A percentile compares a stretch with the other conserved stretches of the same genome.
Evolutionary conservation across 2,888 invertebrate species (phyloP).

Genomic region (Nysson spinosus): DNA sequence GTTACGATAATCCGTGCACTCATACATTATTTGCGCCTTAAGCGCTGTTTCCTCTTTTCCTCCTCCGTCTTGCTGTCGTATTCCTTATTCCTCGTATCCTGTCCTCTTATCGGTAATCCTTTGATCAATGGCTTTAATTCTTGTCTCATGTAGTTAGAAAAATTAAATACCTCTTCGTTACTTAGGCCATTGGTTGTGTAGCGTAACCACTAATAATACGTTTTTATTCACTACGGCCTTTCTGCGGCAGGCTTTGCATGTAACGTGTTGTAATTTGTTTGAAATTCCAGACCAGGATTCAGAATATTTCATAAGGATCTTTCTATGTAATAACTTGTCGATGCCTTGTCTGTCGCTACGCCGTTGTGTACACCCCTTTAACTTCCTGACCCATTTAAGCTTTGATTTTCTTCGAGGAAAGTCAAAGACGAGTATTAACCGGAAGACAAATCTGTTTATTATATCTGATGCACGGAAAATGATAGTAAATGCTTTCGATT

Average conservation of each 20-base stretch:
- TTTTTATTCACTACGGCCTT: conserved; percentile 1
- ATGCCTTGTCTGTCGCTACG: conserved; percentile 12
- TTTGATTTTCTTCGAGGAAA: too few relatives aligned
- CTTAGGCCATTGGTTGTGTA: too few relatives aligned
- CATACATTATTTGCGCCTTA: conserved; percentile 50
- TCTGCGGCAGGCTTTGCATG: neutral
- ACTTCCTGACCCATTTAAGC: neutral
- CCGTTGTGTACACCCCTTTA: neutral
- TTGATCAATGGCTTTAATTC: too few relatives aligned
- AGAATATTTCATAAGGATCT: conserved; percentile 29
- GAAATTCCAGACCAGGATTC: conserved; percentile 45
- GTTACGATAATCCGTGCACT: conserved; percentile 61
- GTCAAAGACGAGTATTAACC: too few relatives aligned
- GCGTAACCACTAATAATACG: neutral
- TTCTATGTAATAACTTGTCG: conserved; percentile 2
- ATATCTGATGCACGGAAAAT: too few relatives aligned
- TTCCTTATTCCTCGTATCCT: neutral
- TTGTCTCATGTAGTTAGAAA: too few relatives aligned
- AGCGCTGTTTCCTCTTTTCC: neutral
- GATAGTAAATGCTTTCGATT: too few relatives aligned
- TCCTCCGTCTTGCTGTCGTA: neutral
- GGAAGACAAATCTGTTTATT: too few relatives aligned
- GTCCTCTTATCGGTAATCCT: neutral
- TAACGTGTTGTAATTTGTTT: conserved; percentile 9
- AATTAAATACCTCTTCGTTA: too few relatives aligned